Evolutionary conservation across 2,797 vertebrate species (phyloP).

Genomic region (Garrulus glandarius): DNA sequence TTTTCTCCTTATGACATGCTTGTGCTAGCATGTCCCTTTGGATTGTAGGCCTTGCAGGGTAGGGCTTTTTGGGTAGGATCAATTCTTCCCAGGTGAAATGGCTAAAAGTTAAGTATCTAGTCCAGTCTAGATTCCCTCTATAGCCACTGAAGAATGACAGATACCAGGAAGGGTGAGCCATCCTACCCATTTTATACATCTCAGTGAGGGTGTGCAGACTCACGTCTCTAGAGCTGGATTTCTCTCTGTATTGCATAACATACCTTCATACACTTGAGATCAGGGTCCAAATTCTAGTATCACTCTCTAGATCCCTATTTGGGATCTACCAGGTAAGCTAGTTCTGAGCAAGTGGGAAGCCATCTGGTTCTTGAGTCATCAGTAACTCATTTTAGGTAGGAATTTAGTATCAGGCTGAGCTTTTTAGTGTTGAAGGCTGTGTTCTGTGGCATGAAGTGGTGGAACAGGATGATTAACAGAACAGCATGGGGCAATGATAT

Average conservation of each 20-base stretch:
- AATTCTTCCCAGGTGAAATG: background rate
- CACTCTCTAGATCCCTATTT: background rate
- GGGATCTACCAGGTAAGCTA: background rate
- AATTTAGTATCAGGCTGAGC: background rate
- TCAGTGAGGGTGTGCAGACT: background rate
- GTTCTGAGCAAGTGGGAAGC: background rate
- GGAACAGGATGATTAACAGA: background rate
- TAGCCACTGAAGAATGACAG: background rate
- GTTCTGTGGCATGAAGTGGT: background rate
- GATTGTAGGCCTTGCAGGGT: background rate
- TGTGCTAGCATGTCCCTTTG: background rate
- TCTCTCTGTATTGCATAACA: background rate
- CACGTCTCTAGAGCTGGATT: background rate
- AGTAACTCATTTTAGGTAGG: background rate
- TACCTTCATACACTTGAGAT: background rate
- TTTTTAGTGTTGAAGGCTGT: background rate
- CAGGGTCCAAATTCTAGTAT: background rate
- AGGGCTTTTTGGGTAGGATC: background rate
- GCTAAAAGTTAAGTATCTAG: background rate
- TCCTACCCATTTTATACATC: background rate
- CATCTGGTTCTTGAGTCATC: background rate
- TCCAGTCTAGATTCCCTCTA: background rate
- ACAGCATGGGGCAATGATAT: background rate
- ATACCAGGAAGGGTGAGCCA: background rate
- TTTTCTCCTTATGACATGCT: background rate